Conservation (phyloP, 2,113 vertebrate species). For the Ceyx margarethae region DNA sequence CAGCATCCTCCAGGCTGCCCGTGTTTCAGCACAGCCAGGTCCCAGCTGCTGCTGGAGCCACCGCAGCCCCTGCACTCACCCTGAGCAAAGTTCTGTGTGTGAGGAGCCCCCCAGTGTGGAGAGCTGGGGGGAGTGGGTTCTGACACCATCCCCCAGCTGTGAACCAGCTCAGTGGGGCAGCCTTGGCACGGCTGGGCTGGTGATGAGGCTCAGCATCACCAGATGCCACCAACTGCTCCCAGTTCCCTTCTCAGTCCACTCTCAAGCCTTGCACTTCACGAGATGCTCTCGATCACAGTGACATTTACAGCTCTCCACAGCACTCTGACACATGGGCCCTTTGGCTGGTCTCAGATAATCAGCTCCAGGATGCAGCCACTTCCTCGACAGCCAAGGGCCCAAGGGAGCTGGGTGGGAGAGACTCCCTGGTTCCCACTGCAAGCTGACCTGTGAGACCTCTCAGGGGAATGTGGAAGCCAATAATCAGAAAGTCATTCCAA, state of each 20-base stretch:
- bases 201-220: rapidly evolving
- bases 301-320: background rate
- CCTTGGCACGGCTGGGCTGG: background rate
- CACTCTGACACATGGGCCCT: rapidly evolving
- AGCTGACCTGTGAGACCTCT: background rate
- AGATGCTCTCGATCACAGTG: background rate
- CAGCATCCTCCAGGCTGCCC: background rate
- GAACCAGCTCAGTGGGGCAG: background rate
- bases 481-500: background rate
- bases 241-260: background rate
- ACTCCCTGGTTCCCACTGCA: background rate
- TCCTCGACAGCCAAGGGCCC: background rate
- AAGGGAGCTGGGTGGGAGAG: background rate
- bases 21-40: background rate
- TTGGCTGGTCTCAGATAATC: too few relatives aligned
- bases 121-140: rapidly evolving
- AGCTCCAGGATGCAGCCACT: background rate
- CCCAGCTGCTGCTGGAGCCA: background rate
- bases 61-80: rapidly evolving
- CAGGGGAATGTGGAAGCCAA: rapidly evolving
- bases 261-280: background rate
- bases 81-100: background rate
- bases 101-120: background rate
- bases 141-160: background rate
- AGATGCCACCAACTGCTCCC: background rate